Evolutionary conservation across 2,888 invertebrate species (phyloP).

Genomic region (Blastobasis lacticolella): DNA sequence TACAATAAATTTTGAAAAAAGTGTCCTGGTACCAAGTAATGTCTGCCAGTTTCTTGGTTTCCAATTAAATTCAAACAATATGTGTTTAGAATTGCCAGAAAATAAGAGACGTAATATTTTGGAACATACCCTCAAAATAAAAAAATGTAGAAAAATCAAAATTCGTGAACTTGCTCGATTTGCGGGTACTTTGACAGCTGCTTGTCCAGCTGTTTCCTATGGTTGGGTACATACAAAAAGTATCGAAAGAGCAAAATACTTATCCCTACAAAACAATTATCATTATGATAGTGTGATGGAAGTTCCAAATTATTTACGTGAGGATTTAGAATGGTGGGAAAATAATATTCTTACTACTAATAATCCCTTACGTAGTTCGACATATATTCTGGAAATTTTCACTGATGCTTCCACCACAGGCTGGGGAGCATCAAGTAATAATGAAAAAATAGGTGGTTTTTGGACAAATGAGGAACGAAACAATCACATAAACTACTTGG

Average conservation of each 20-base stretch:
- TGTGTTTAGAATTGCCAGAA: not conserved
- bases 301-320: not conserved
- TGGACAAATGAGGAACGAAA: not conserved
- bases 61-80: not conserved
- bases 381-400: not conserved
- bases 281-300: not conserved
- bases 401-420: not conserved
- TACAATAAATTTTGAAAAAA: not conserved
- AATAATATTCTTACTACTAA: not conserved
- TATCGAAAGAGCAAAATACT: not conserved
- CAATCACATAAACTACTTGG: not conserved
- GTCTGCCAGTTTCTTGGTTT: not conserved
- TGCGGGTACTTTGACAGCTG: not conserved
- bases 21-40: not conserved
- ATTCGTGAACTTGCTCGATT: not conserved
- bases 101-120: not conserved
- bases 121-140: not conserved
- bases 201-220: conserved; percentile 2
- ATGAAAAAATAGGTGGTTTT: not conserved
- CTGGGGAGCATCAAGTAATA: not conserved
- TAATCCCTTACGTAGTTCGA: not conserved
- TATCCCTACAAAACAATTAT: not conserved
- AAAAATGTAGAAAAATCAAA: not conserved
- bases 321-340: conserved; percentile 1
- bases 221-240: conserved; percentile 1